These are phyloP conservation scores for Sebastes oblongus DNA, from an alignment of 2,797 vertebrate genomes.

Conservation along the genomic window DNA sequence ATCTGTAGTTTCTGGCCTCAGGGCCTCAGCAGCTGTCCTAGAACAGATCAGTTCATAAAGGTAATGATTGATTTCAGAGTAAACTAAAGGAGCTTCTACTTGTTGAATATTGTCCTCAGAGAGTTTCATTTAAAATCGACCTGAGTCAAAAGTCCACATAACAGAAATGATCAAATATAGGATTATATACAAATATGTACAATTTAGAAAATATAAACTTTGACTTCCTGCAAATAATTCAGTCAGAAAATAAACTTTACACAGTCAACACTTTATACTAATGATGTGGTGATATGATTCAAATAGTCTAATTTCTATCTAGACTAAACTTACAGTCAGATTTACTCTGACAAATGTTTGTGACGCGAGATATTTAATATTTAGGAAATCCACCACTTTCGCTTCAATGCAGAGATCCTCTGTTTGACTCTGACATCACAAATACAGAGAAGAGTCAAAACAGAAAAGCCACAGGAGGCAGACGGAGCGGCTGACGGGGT, in stretches of 20 bases:
- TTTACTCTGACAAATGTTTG: neutral
- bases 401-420: neutral
- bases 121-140: slow-evolving; percentile 31
- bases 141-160: neutral
- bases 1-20: neutral
- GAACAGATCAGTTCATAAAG: slow-evolving; percentile 50
- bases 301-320: neutral
- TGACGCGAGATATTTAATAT: neutral
- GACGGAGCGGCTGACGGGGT: neutral
- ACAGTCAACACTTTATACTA: neutral
- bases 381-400: neutral
- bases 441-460: neutral
- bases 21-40: slow-evolving; percentile 14
- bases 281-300: neutral
- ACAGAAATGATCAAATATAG: neutral
- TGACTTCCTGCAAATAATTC: neutral
- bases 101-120: slow-evolving; percentile 60
- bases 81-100: slow-evolving; percentile 68
- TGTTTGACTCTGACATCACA: neutral
- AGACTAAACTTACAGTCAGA: neutral
- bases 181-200: neutral
- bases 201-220: neutral
- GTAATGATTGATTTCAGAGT: slow-evolving; percentile 76
- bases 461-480: neutral
- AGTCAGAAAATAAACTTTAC: neutral